These are phyloP conservation scores for Stenodera caucasica DNA, from an alignment of 2,888 invertebrate species.

Conservation along the genomic window DNA sequence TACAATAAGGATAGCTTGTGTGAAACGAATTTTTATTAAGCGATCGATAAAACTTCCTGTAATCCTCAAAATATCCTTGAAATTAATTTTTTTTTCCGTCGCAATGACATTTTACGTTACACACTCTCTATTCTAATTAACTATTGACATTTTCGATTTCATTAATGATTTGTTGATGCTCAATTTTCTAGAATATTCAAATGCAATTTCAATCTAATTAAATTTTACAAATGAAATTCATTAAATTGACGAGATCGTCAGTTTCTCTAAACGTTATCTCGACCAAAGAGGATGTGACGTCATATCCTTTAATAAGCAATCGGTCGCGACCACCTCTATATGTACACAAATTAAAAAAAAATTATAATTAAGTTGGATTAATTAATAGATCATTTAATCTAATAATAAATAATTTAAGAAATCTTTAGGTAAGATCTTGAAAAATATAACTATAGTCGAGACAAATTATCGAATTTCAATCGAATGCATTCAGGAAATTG, in stretches of 20 bases:
- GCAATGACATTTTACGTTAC: not conserved
- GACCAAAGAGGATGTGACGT: slow-evolving; percentile 29
- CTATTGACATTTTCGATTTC: slow-evolving; percentile 2
- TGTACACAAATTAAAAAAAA: not conserved
- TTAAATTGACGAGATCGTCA: slow-evolving; percentile 17
- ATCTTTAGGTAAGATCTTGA: too few species aligned
- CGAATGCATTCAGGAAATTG: not conserved
- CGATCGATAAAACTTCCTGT: slow-evolving; percentile 3
- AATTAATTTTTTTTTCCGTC: not conserved
- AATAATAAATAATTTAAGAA: too few species aligned
- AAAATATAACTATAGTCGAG: not conserved
- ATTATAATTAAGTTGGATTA: not conserved
- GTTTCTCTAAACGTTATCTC: slow-evolving; percentile 19
- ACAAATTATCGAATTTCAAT: not conserved
- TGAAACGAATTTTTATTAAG: slow-evolving; percentile 1
- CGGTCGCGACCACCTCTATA: slow-evolving; percentile 5
- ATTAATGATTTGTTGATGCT: not conserved
- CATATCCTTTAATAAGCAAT: slow-evolving; percentile 25
- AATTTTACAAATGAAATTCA: slow-evolving; percentile 7
- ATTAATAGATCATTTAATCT: not conserved
- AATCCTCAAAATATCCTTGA: slow-evolving; percentile 5
- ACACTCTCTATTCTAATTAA: not conserved
- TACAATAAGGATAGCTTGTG: not conserved
- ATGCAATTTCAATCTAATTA: not conserved
- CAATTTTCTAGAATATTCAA: not conserved